phyloP scores from a whole-genome alignment of 2,113 vertebrate genomes.

The Gracilinanus agilis region DNA sequence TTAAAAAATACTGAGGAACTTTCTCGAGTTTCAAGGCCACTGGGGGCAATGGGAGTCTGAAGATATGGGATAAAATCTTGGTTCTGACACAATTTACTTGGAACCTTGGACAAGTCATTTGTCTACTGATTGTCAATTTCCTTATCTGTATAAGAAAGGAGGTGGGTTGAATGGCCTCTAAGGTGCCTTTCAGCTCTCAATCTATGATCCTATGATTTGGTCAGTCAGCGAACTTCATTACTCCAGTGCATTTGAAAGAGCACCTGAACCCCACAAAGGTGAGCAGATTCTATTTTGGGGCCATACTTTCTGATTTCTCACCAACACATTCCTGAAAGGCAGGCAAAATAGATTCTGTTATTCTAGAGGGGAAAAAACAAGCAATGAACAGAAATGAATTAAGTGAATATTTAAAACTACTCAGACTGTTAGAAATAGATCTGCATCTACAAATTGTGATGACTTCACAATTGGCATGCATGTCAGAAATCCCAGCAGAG shows the following conservation, averaged over 20 bases:
- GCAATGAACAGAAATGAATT: not conserved
- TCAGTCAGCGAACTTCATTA: not conserved
- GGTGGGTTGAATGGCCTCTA: too few relatives aligned
- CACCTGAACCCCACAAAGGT: not conserved
- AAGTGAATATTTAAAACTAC: not conserved
- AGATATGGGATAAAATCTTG: not conserved
- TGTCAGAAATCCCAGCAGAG: not conserved
- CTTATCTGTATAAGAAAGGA: not conserved
- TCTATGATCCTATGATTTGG: not conserved
- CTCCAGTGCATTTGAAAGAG: not conserved
- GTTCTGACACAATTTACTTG: not conserved
- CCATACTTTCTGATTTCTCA: not conserved
- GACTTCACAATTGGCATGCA: not conserved
- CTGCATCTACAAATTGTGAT: not conserved
- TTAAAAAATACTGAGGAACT: not conserved
- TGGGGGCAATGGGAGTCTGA: not conserved
- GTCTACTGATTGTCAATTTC: not conserved
- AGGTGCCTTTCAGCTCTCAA: too few relatives aligned
- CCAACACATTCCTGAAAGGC: slow-evolving; percentile 10
- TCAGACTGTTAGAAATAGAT: not conserved
- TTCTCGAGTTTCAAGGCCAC: not conserved
- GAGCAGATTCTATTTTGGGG: slow-evolving; percentile 13
- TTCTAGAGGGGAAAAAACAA: not conserved
- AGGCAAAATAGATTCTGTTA: not conserved
- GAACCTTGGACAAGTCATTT: not conserved